A percentile compares a stretch with the other conserved stretches of the same genome.
Evolutionary conservation across 2,888 invertebrate species (phyloP).

Genomic region (Hermaeophaga mercurialis): DNA sequence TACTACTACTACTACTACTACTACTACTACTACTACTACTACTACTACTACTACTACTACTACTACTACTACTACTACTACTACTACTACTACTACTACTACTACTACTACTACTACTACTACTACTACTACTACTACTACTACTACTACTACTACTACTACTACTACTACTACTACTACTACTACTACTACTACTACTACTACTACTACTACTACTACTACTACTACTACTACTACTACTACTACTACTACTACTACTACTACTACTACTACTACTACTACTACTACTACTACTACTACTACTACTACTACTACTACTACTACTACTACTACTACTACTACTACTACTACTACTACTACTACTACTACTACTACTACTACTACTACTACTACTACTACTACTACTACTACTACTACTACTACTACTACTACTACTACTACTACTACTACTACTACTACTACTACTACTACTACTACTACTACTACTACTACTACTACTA

Average conservation of each 20-base stretch:
- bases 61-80: conserved; percentile 8
- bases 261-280: conserved; percentile 16
- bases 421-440: conserved; percentile 16
- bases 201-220: conserved; percentile 16
- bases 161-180: conserved; percentile 16
- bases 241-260: conserved; percentile 16
- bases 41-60: conserved; percentile 8
- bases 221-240: conserved; percentile 16
- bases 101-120: conserved; percentile 8
- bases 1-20: conserved; percentile 8
- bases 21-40: conserved; percentile 8
- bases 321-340: conserved; percentile 13
- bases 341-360: conserved; percentile 16
- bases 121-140: conserved; percentile 6
- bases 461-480: conserved; percentile 16
- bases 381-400: conserved; percentile 16
- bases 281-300: conserved; percentile 16
- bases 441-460: conserved; percentile 16
- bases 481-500: conserved; percentile 16
- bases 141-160: conserved; percentile 15
- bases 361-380: conserved; percentile 16
- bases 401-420: conserved; percentile 16
- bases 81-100: conserved; percentile 8
- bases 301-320: conserved; percentile 16
- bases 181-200: conserved; percentile 16